A percentile compares a stretch with the other conserved stretches of the same genome.
Evolutionary conservation across 2,888 invertebrate genomes (phyloP).

Genomic region (Pheosia tremula): DNA sequence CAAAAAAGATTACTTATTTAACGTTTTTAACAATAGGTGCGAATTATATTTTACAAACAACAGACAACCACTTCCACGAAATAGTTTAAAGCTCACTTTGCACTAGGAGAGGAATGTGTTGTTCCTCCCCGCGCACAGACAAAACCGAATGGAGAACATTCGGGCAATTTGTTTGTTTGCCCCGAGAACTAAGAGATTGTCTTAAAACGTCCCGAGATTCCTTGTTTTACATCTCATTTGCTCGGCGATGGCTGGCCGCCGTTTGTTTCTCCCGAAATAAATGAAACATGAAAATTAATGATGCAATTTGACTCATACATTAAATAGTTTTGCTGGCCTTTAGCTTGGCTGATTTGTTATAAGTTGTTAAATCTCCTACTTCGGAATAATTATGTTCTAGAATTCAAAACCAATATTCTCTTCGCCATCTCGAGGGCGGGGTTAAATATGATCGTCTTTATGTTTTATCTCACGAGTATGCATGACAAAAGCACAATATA

Average conservation of each 20-base stretch:
- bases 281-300: slow-evolving; percentile 38
- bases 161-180: slow-evolving; percentile 64
- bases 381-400: too few relatives aligned
- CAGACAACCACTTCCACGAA: slow-evolving; percentile 26
- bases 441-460: too few relatives aligned
- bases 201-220: slow-evolving; percentile 61
- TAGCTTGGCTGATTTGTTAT: too few relatives aligned
- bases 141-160: slow-evolving; percentile 45
- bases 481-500: too few relatives aligned
- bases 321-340: background rate
- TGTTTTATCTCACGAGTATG: too few relatives aligned
- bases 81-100: slow-evolving; percentile 40
- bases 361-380: too few relatives aligned
- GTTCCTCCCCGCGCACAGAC: slow-evolving; percentile 32
- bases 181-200: slow-evolving; percentile 55
- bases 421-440: too few relatives aligned
- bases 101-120: slow-evolving; percentile 37
- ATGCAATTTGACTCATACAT: slow-evolving; percentile 29
- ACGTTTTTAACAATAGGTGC: slow-evolving; percentile 2
- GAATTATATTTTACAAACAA: slow-evolving; percentile 4
- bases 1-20: too few relatives aligned
- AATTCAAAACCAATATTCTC: too few relatives aligned
- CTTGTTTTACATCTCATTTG: slow-evolving; percentile 69
- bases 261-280: slow-evolving; percentile 35
- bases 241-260: slow-evolving; percentile 44